These are phyloP conservation scores for Phenganax marumi DNA, from an alignment of 92 coral and sea anemone species.

Conservation along the genomic window DNA sequence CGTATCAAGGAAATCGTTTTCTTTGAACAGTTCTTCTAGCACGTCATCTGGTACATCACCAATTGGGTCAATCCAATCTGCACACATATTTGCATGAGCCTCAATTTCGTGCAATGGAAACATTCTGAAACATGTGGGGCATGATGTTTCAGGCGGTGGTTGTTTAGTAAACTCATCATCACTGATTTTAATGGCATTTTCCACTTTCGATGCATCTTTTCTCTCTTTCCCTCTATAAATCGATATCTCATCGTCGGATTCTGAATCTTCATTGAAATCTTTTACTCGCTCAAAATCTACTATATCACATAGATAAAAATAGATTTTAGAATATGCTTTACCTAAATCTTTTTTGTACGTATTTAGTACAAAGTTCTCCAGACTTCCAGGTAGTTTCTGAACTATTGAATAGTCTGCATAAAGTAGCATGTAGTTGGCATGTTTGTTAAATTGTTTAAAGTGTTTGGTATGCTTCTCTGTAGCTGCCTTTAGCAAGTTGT, in stretches of 20 bases:
- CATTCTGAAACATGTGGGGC: slow-evolving; percentile 57
- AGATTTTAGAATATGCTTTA: slow-evolving; percentile 6
- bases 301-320: slow-evolving; percentile 7
- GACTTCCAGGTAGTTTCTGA: slow-evolving; percentile 14
- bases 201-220: slow-evolving; percentile 7
- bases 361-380: slow-evolving; percentile 9
- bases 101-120: slow-evolving; percentile 62
- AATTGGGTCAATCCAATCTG: slow-evolving; percentile 63
- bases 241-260: slow-evolving; percentile 4
- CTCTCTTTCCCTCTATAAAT: background rate
- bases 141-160: slow-evolving; percentile 22
- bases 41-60: slow-evolving; percentile 51
- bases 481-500: slow-evolving; percentile 8
- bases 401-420: slow-evolving; percentile 8
- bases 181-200: background rate
- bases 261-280: slow-evolving; percentile 12
- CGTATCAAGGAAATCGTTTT: slow-evolving; percentile 1
- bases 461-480: slow-evolving; percentile 11
- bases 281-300: slow-evolving; percentile 7
- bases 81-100: slow-evolving; percentile 61
- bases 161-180: background rate
- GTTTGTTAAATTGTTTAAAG: slow-evolving; percentile 5
- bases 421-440: slow-evolving; percentile 13
- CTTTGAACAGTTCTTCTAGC: slow-evolving; percentile 12
- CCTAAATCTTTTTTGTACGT: slow-evolving; percentile 12